Evolutionary conservation across 2,888 invertebrate genomes (phyloP).

Genomic region (Calliopum simillimum): DNA sequence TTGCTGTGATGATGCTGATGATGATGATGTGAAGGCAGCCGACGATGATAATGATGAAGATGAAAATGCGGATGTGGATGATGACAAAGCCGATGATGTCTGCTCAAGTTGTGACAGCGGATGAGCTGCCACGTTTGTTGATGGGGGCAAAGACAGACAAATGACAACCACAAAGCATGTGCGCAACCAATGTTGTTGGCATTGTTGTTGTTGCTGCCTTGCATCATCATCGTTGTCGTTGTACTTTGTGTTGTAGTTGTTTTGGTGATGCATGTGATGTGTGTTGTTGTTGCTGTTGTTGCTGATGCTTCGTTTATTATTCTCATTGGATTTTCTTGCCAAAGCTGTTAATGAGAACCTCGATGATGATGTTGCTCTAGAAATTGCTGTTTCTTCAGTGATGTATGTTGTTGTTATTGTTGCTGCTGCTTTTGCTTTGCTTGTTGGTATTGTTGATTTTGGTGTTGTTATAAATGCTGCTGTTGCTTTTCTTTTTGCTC

Average conservation of each 20-base stretch:
- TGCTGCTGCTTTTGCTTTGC: constrained; percentile 17
- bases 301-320: constrained; percentile 27
- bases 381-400: constrained; percentile 9
- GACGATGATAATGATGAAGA: constrained; percentile 9
- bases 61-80: constrained; percentile 43
- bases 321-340: constrained; percentile 31
- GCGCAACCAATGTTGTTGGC: constrained; percentile 51
- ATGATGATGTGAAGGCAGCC: constrained; percentile 38
- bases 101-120: constrained; percentile 39
- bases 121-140: constrained; percentile 53
- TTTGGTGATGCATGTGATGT: constrained; percentile 29
- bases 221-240: constrained; percentile 8
- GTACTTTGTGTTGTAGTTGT: constrained; percentile 12
- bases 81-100: constrained; percentile 36
- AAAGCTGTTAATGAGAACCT: constrained; percentile 32
- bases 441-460: constrained; percentile 30
- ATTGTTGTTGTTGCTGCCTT: constrained; percentile 41
- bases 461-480: constrained; percentile 23
- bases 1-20: constrained; percentile 32
- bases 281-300: constrained; percentile 28
- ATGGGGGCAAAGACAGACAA: constrained; percentile 54
- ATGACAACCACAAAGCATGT: constrained; percentile 59
- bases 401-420: neutral
- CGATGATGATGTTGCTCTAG: constrained; percentile 34
- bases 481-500: constrained; percentile 29